Evolutionary conservation across 1,140 invertebrate species (phyloP), one percentile per base, ranked within the genome.

Genomic region (Drosophila truncata): DNA sequence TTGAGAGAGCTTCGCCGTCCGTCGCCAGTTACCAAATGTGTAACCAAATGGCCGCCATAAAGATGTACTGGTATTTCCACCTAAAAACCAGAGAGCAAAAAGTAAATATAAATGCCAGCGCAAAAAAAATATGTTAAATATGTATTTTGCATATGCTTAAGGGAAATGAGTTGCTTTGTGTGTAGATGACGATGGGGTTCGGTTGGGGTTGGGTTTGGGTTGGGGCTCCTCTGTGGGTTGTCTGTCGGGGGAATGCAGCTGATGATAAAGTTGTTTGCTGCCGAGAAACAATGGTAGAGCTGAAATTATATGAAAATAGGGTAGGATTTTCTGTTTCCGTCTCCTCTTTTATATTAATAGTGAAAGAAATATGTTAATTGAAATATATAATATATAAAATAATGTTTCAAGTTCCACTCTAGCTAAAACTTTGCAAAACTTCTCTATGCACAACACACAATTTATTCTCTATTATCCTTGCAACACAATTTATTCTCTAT

Each of bases 11-110:
- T 37, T 23, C 37, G 33, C 33, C 35, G 73, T 47, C 33, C 35
- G 73, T 47, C 35, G 73, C 66, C 62, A 77, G 73, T 64, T 80
- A 70, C 80, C 77, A 71, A 65, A 78, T 73, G 77, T 57, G 58
- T 85, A 78, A 71, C 82, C 67, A 84, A 83, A 83, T 83, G 81
- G 67, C 79, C 47, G 59, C 82, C 49, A 86, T 87, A 82, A 86
- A 86, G 62, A 66, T 71, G 66, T 76, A 33, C 33, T 33, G 52
- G 39, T 55, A 46, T 65, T 47, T 47, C 47, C 70, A 49, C 60
- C 59, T 77, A 64, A 70, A 74, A 62, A 61, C 23, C 73, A 70
- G 46, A 47, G 46, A 47, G 42, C 49, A 18, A 35, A 70, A 55
- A 55, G 31, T 25, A 55, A 49, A 59, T 58, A 47, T 27, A 77